Conservation (phyloP, 2,888 invertebrate species). For the Ochlodes sylvanus region DNA sequence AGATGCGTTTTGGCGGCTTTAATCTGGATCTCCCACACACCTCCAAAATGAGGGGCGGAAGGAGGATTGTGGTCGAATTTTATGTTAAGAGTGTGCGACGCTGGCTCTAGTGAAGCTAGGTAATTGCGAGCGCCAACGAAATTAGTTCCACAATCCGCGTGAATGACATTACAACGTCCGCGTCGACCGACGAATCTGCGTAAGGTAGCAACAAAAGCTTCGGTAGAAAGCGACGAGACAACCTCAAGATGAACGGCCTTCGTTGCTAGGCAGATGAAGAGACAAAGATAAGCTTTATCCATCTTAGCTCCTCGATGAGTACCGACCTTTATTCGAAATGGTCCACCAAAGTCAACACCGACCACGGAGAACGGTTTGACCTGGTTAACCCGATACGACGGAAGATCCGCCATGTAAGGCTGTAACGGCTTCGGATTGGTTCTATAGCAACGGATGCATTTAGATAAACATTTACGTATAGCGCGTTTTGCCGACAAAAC, state of each 20-base stretch:
- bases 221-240: conserved; percentile 16
- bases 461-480: conserved; percentile 31
- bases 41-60: conserved; percentile 33
- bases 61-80: conserved; percentile 34
- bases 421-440: conserved; percentile 31
- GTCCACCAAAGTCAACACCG: conserved; percentile 38
- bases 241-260: conserved; percentile 14
- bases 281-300: background rate
- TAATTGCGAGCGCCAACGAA: conserved; percentile 34
- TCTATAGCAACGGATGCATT: conserved; percentile 36
- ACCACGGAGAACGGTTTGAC: conserved; percentile 38
- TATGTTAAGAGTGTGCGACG: conserved; percentile 23
- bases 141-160: conserved; percentile 3
- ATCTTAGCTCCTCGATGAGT: conserved; percentile 25
- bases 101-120: conserved; percentile 1
- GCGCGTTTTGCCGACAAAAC: conserved; percentile 37
- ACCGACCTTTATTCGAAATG: conserved; percentile 36
- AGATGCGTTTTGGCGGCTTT: conserved; percentile 36
- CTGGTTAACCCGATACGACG: conserved; percentile 24
- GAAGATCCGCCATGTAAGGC: conserved; percentile 40
- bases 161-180: background rate
- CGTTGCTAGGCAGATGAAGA: conserved; percentile 6
- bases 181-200: conserved; percentile 20
- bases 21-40: conserved; percentile 39
- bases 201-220: conserved; percentile 19